Evolutionary conservation across 2,888 invertebrate genomes (phyloP), one percentile per base, ranked within the genome.

Genomic region (Phaonia tiefii): DNA sequence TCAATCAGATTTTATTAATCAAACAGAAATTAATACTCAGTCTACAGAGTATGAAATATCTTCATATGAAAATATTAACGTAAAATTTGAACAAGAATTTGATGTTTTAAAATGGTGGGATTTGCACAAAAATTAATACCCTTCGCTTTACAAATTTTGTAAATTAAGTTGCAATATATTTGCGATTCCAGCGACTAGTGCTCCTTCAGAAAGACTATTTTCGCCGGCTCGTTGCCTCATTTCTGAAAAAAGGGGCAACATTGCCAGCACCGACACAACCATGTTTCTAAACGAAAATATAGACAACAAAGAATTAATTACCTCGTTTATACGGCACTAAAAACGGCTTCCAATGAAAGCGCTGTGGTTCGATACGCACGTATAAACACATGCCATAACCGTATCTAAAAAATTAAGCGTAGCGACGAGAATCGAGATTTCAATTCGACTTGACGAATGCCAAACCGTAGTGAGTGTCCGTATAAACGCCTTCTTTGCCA

Each of bases 81-180:
- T 60, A 11, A 8, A 5, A 15, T 67, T 46, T 22, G 22, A 42
- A 42, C 22, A 69, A 11, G 54, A 51, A 2, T 69, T 51, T 37
- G 31, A 69, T 69, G 37, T 54, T 8, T 37, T 69, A 2, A 49
- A 69, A 15, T 69, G 69, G 69, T 69, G 69, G 69, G n/a, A 69
- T 11, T 39, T 31, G 31, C 69, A 69, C 15, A 51, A 51, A 37
- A n/a, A 51, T 31, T 22, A 15, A n/a, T 51, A 46, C 46, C 39
- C 69, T 37, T 31, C 51, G n/a, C 37, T 69, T n/a, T 69, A 51
- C n/a, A n/a, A n/a, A n/a, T n/a, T n/a, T n/a, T n/a, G n/a, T 37
- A 69, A 51, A 51, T 51, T 69, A 51, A 51, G 51, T 51, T 69
- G 69, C 42, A 51, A 69, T 15, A 37, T 69, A 51, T 51, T 69